phyloP scores from a whole-genome alignment of 2,113 vertebrate genomes.

The Sapajus apella region DNA sequence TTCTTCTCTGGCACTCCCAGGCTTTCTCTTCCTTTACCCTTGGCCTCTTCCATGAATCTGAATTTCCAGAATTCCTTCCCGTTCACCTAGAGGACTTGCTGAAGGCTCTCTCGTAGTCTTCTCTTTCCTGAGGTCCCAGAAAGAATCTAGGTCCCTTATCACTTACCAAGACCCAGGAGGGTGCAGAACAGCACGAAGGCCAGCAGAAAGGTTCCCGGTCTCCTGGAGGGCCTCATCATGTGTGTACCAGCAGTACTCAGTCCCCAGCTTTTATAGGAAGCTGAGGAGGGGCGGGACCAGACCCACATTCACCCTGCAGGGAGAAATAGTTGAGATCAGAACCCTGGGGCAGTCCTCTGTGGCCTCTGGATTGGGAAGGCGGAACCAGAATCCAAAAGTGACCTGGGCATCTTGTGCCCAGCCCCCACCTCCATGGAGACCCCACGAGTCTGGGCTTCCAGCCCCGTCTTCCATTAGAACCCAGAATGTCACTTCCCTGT shows the following conservation, averaged over 20 bases:
- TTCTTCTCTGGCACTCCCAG: background rate
- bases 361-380: background rate
- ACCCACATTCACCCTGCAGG: slow-evolving; percentile 66
- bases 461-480: background rate
- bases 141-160: background rate
- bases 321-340: slow-evolving; percentile 67
- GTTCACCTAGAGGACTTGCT: background rate
- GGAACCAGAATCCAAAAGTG: background rate
- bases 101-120: background rate
- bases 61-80: background rate
- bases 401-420: background rate
- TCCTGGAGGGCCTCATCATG: slow-evolving; percentile 40
- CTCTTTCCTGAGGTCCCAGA: background rate
- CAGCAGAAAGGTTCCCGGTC: slow-evolving; percentile 41
- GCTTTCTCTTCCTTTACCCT: background rate
- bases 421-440: background rate
- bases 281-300: slow-evolving; percentile 50
- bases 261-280: slow-evolving; percentile 64
- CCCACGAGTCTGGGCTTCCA: background rate
- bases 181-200: slow-evolving; percentile 35
- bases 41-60: background rate
- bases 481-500: background rate
- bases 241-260: background rate
- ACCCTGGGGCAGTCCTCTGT: background rate
- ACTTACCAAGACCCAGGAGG: slow-evolving; percentile 67